These are phyloP conservation scores for Scaptomyza cyrtandrae DNA, from an alignment of 2,888 invertebrate genomes.

Conservation along the genomic window DNA sequence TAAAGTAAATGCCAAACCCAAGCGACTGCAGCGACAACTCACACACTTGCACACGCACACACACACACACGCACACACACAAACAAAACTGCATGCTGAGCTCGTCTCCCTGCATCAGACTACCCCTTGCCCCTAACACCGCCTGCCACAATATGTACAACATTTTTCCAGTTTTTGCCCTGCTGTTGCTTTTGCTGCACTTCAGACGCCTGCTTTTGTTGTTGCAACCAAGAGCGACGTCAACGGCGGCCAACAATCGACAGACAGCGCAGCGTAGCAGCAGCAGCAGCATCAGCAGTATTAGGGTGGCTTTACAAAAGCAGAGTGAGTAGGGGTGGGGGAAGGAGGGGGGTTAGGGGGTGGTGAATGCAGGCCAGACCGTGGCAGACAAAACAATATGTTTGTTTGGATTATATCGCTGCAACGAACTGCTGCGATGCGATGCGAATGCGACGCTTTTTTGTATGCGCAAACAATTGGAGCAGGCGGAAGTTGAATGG, in stretches of 20 bases:
- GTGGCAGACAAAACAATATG: conserved; percentile 79
- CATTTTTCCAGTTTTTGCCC: conserved; percentile 56
- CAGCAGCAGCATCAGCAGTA: conserved; percentile 6
- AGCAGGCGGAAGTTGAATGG: conserved; percentile 79
- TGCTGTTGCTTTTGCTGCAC: conserved; percentile 40
- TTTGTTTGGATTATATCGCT: conserved; percentile 77
- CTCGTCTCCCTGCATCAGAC: conserved; percentile 29
- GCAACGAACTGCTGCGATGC: conserved; percentile 25
- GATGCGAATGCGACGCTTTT: conserved; percentile 68
- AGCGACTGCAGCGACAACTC: conserved; percentile 50
- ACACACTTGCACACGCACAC: conserved; percentile 10
- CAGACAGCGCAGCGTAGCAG: conserved; percentile 27
- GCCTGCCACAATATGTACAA: conserved; percentile 1
- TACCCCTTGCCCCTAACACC: not conserved
- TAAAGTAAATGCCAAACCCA: conserved; percentile 27
- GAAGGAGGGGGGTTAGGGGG: not conserved
- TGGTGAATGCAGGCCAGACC: conserved; percentile 57
- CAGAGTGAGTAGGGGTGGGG: not conserved
- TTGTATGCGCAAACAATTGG: conserved; percentile 80
- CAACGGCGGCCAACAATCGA: conserved; percentile 70
- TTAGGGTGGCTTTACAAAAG: conserved; percentile 31
- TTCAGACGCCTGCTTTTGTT: conserved; percentile 25
- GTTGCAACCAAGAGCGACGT: conserved; percentile 63
- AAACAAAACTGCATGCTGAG: conserved; percentile 70
- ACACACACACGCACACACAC: conserved; percentile 23